Base-by-base conservation (phyloP, 2,113 vertebrate genomes). In the Meriones unguiculatus region DNA sequence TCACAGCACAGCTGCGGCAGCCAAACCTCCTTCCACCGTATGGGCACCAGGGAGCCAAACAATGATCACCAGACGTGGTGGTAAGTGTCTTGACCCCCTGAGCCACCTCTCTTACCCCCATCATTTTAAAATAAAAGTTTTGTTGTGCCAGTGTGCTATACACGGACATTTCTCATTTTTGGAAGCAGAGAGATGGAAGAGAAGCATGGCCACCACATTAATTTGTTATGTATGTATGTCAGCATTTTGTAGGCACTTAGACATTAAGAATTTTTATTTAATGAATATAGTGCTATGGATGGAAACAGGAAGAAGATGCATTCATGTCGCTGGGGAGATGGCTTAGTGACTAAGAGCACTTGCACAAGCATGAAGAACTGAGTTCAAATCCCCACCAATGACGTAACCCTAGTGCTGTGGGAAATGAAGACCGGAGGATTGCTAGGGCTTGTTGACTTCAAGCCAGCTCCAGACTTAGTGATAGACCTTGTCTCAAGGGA, bases 231-330 rank as follows among this genome's bases (percentile, higher is more conserved):
- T 28, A 0, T 18, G 2, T 25, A 18, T 87, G 57, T 90, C 62
- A 95, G 62, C 78, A 80, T 67, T 24, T 89, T 54, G 57, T 52
- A 94, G 75, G 85, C 57, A 73, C 25, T 73, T 77, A 84, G 65
- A 93, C 84, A 81, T 35, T 7, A n/a, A 97, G 65, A 38, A 18
- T 72, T 96, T 94, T 82, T 62, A 57, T 96, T 95, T 65, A 88
- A 82, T 87, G 87, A 84, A 87, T 84, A 7, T 35, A 75, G 75
- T 41, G 38, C n/a, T 84, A 14, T 62, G 90, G 75, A 52, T 67
- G 85, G 94, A 95, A 90, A 65, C 1, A 22, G 72, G 2, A 93
- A 88, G 90, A 87, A 91, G 84, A 93, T 15, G 24, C 57, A 24
- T 54, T 52, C 10, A 24, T n/a, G 38, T 62, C 17, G 32, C 24